Base-by-base conservation (phyloP, 2,888 invertebrate species). In the Alsophila aescularia region DNA sequence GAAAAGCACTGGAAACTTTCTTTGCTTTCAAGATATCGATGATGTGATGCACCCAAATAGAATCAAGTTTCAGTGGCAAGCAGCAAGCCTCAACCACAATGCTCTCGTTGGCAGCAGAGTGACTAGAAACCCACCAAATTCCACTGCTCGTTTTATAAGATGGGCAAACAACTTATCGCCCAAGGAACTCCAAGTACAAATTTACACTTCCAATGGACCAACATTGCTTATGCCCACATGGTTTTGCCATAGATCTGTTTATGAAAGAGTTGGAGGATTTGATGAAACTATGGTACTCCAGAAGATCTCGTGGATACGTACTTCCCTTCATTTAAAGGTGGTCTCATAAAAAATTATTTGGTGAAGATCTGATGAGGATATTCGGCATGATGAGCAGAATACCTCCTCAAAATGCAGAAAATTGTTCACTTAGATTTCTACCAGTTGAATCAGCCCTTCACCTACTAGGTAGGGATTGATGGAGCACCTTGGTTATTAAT, bases 161-260 rank as follows among this genome's bases (percentile, higher is more conserved):
- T 97, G 97, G 96, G 96, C 96, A 0, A 96, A 96, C 81, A 89
- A 81, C 51, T 80, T 96, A 40, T 84, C 83, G 0, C 72, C 83
- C 8, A 76, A 87, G 13, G 93, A 95, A 73, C 85, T 96, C 14
- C 81, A 87, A 60, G 62, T 86, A 18, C 95, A 96, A 92, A 93
- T 95, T 54, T 97, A 94, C 75, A 95, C 96, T n/a, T 95, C 96
- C 0, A 94, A 96, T 88, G 97, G 97, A 0, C 96, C 97, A 6
- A 96, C 96, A n/a, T 75, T 97, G 16, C 93, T 96, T 24, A 96
- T 97, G 95, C 96, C 97, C 2, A 96, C 96, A 10, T 97, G 97
- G 97, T 96, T 96, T 85, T 95, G 95, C 69, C 93, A 94, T 67
- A 91, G 94, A 76, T 81, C 83, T 53, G 93, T 96, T 9, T 96